Base-by-base conservation (phyloP, 2,113 vertebrate genomes). In the Psilopogon haemacephalus region DNA sequence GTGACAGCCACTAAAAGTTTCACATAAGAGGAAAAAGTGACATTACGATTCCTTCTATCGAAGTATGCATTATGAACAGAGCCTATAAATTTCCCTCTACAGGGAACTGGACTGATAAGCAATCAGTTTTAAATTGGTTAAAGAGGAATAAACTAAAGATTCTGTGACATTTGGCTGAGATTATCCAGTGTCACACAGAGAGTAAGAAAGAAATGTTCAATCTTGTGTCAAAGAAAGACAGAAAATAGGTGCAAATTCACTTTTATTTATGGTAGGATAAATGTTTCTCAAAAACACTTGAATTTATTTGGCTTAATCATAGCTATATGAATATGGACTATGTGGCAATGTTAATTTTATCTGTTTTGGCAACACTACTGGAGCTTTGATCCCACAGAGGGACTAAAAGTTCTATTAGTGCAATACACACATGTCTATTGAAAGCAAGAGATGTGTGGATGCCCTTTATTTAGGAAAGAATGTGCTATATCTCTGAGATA, bases 171-270 rank as follows among this genome's bases (percentile, higher is more conserved):
- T 4, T 19, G 35, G 1, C 26, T 71, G 24, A 64, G 5, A 56
- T n/a, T 59, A 7, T 3, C 2, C 38, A 54, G 27, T 56, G 3
- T 18, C 75, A 46, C 15, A 26, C 5, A 60, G 3, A 72, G 28
- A 32, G 56, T 19, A 40, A 55, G 27, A 80, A 77, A 70, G 3
- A 76, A 83, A 28, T 6, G 2, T 35, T 14, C 8, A 33, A 16
- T 46, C 16, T 50, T 67, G 19, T 32, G 11, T 5, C 21, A 54
- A 62, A 62, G 15, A 38, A 3, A 73, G 77, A 38, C 7, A 67
- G 21, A 70, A 90, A 74, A 70, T 15, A 44, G 3, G 1, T 28
- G 28, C 2, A 63, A 59, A 42, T 55, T 33, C 0, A 0, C 5
- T 63, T 72, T 55, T 33, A 6, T 14, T 8, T 32, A 5, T 23